phyloP scores from a whole-genome alignment of 2,888 invertebrate genomes.

The Caenorhabditis sp. region DNA sequence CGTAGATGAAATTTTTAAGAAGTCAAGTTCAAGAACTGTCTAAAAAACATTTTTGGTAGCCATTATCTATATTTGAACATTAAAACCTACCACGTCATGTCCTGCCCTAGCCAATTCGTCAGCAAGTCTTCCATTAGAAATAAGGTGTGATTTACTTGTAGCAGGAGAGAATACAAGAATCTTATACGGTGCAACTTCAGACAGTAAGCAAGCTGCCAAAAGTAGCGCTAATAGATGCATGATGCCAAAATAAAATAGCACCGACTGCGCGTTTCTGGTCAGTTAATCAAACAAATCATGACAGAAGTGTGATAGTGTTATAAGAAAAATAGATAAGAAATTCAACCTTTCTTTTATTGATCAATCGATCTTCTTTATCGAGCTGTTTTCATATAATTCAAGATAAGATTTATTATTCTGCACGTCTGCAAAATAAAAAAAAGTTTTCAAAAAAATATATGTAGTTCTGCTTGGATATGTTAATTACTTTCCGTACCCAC shows the following conservation, averaged over 20 bases:
- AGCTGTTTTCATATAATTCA: too few relatives aligned
- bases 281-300: neutral
- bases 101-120: conserved; percentile 72
- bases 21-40: conserved; percentile 64
- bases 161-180: conserved; percentile 67
- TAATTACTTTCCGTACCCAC: conserved; percentile 44
- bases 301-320: too few relatives aligned
- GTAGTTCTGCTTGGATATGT: too few relatives aligned
- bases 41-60: neutral
- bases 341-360: too few relatives aligned
- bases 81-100: conserved; percentile 71
- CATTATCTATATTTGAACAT: neutral
- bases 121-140: conserved; percentile 72
- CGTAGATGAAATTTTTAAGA: conserved; percentile 47
- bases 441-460: too few relatives aligned
- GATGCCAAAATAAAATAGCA: neutral
- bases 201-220: neutral
- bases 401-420: too few relatives aligned
- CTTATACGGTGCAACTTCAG: conserved; percentile 22
- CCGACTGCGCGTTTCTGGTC: neutral
- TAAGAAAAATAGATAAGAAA: too few relatives aligned
- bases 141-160: conserved; percentile 67
- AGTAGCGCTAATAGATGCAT: conserved; percentile 16
- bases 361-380: too few relatives aligned
- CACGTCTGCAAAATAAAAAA: too few relatives aligned